A percentile compares a stretch with the other conserved stretches of the same genome.
phyloP scores from a whole-genome alignment of 2,113 vertebrate genomes.

The Illadopsis cleaveri region DNA sequence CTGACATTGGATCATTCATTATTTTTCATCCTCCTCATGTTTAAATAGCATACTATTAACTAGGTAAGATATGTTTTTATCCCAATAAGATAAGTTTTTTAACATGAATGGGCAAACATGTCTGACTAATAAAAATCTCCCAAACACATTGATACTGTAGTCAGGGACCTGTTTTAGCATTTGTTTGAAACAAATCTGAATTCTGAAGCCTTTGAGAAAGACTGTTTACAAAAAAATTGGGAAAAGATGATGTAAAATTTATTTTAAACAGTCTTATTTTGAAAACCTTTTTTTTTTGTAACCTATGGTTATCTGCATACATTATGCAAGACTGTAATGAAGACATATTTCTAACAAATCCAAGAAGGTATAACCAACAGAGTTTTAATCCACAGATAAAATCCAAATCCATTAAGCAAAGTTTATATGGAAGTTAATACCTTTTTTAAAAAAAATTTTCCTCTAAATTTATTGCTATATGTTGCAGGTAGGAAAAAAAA shows the following conservation, averaged over 20 bases:
- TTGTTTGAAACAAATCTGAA: background rate
- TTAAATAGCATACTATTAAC: background rate
- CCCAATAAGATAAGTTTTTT: background rate
- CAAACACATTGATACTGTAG: background rate
- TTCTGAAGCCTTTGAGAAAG: background rate
- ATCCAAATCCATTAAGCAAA: background rate
- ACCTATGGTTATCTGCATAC: background rate
- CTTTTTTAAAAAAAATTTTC: background rate
- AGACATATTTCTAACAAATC: background rate
- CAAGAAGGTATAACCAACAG: background rate
- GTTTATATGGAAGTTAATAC: background rate
- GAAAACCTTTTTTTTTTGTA: background rate
- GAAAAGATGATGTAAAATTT: background rate
- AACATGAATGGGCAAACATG: background rate
- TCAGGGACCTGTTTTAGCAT: background rate
- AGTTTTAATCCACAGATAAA: background rate
- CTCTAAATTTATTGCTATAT: background rate
- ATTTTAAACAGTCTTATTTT: background rate
- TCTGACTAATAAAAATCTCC: background rate
- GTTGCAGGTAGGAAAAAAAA: accelerated
- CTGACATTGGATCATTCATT: background rate
- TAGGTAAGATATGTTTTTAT: background rate
- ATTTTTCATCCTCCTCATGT: background rate
- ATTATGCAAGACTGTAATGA: background rate
- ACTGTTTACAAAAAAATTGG: background rate